phyloP scores from a whole-genome alignment of 1,140 invertebrate genomes.

The Aethina tumida region DNA sequence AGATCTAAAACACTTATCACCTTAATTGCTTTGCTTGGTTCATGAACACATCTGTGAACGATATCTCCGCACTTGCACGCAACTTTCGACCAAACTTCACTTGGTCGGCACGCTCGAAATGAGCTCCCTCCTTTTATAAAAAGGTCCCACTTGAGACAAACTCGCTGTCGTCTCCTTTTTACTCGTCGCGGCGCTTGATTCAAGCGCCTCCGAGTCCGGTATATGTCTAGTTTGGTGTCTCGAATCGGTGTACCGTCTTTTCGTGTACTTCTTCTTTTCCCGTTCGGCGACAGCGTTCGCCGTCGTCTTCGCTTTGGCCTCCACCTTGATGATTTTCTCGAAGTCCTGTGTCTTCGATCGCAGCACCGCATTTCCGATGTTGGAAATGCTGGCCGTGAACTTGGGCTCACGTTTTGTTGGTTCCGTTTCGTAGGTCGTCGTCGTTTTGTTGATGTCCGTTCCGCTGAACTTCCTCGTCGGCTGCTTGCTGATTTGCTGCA shows the following conservation, averaged over 20 bases:
- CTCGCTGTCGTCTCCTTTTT: slow-evolving; percentile 21
- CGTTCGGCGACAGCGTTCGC: slow-evolving; percentile 22
- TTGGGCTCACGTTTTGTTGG: slow-evolving; percentile 32
- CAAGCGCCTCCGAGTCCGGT: slow-evolving; percentile 42
- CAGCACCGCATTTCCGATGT: slow-evolving; percentile 54
- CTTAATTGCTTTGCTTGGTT: slow-evolving; percentile 9
- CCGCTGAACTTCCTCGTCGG: slow-evolving; percentile 3
- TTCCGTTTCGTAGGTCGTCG: slow-evolving; percentile 12
- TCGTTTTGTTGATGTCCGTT: slow-evolving; percentile 20
- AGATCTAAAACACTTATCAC: slow-evolving; percentile 20
- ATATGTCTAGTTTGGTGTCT: slow-evolving; percentile 52
- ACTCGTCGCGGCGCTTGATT: slow-evolving; percentile 16
- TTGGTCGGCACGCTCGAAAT: slow-evolving; percentile 60
- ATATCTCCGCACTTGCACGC: too few species aligned
- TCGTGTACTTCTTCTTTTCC: slow-evolving; percentile 52
- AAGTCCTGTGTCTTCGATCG: slow-evolving; percentile 58
- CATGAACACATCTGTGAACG: slow-evolving; percentile 17
- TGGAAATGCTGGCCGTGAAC: slow-evolving; percentile 50
- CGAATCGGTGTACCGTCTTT: slow-evolving; percentile 50
- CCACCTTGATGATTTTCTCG: slow-evolving; percentile 43
- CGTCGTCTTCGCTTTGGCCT: slow-evolving; percentile 36
- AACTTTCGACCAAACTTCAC: slow-evolving; percentile 13
- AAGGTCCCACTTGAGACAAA: slow-evolving; percentile 34
- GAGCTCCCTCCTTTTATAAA: slow-evolving; percentile 71
- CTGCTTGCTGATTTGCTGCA: slow-evolving; percentile 35